Conservation (phyloP, 2,797 vertebrate species). For the Clarias fuscus region DNA sequence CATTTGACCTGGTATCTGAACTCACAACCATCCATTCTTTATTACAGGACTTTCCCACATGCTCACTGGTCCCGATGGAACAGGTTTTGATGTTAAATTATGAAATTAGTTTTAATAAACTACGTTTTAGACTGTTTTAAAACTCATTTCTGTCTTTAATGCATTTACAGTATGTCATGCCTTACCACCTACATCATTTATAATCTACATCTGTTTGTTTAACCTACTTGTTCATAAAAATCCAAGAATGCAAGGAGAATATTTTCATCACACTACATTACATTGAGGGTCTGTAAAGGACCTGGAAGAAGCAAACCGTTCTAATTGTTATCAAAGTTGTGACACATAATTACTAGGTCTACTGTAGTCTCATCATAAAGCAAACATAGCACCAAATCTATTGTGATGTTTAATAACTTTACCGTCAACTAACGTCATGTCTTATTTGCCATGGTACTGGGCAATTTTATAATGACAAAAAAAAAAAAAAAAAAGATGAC, state of each 20-base stretch:
- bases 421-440: constrained; percentile 18
- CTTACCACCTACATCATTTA: no score
- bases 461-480: not conserved
- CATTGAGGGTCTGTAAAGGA: not conserved
- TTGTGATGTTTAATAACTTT: constrained; percentile 40
- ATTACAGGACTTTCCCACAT: not conserved
- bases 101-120: not conserved
- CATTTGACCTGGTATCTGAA: not conserved
- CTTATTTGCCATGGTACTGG: constrained; percentile 2
- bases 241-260: not conserved
- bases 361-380: constrained; percentile 15
- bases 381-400: constrained; percentile 23
- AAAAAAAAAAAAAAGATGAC: not conserved
- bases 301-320: not conserved
- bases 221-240: not conserved
- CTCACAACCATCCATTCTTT: not conserved
- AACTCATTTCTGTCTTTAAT: no score
- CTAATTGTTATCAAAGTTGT: not conserved
- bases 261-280: not conserved
- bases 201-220: not conserved
- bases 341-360: constrained; percentile 4
- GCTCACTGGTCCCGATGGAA: not conserved
- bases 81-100: not conserved
- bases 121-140: no score
- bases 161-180: no score